Evolutionary conservation across 2,888 invertebrate genomes (phyloP).

Genomic region (Ashinkailepas kermadecensis): DNA sequence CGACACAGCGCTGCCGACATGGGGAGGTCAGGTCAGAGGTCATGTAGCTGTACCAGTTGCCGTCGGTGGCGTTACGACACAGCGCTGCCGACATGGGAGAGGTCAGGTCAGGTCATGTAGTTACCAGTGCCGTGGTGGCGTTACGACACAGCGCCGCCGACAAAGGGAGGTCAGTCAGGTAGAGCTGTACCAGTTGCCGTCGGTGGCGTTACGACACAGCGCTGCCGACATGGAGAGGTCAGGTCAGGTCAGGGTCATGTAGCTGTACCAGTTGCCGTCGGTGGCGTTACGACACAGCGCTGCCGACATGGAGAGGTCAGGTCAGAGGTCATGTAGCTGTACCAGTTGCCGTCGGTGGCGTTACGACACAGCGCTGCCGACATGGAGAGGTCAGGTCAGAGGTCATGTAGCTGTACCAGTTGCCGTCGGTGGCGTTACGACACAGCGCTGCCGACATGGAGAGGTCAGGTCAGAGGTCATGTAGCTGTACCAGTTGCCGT

Average conservation of each 20-base stretch:
- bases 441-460: conserved; percentile 60
- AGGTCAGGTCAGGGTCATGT: no score
- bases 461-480: no score
- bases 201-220: conserved; percentile 87
- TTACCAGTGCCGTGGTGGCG: conserved; percentile 89
- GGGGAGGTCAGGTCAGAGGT: background rate
- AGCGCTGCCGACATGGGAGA: conserved; percentile 55
- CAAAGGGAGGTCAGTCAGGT: no score
- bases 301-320: conserved; percentile 34
- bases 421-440: conserved; percentile 82
- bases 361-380: conserved; percentile 76
- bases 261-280: conserved; percentile 88
- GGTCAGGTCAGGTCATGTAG: no score
- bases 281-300: conserved; percentile 92
- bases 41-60: conserved; percentile 89
- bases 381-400: background rate
- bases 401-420: conserved; percentile 93
- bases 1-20: conserved; percentile 66
- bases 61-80: conserved; percentile 87
- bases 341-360: conserved; percentile 88
- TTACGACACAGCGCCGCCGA: conserved; percentile 90
- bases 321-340: no score
- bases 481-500: conserved; percentile 88
- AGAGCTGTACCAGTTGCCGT: conserved; percentile 89
- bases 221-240: conserved; percentile 46